These are phyloP conservation scores for Terebella lapidaria DNA, from an alignment of 2,888 invertebrate species.

Conservation along the genomic window DNA sequence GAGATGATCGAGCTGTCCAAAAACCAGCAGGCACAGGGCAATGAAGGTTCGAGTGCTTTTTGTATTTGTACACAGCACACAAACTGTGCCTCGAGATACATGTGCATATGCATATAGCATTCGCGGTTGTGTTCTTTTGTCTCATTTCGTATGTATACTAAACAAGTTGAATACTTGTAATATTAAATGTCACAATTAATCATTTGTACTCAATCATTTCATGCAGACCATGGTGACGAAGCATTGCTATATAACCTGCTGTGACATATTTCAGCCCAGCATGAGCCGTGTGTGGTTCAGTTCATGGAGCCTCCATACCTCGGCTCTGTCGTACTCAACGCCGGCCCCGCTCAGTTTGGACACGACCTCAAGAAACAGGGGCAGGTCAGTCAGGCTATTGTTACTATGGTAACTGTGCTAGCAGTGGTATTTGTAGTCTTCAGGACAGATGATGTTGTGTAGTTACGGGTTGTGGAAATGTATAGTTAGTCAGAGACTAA, in stretches of 20 bases:
- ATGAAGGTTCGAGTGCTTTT: slow-evolving; percentile 9
- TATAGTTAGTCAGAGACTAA: too few species aligned
- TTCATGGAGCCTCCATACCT: slow-evolving; percentile 56
- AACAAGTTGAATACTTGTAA: not conserved
- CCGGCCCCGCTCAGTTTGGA: slow-evolving; percentile 90
- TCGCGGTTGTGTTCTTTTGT: too few species aligned
- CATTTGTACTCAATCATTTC: too few species aligned
- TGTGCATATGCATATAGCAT: too few species aligned
- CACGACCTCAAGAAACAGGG: slow-evolving; percentile 62
- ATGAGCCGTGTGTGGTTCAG: slow-evolving; percentile 55
- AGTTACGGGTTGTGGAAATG: too few species aligned
- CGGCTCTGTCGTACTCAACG: slow-evolving; percentile 61
- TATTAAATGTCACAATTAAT: not conserved
- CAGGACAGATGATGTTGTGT: too few species aligned
- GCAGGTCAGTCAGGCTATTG: slow-evolving; percentile 19
- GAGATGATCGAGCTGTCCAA: slow-evolving; percentile 91
- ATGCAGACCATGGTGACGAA: too few species aligned
- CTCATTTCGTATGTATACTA: too few species aligned
- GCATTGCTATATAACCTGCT: too few species aligned
- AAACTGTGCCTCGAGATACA: not conserved
- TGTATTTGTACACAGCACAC: not conserved
- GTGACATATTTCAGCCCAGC: too few species aligned
- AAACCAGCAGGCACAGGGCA: slow-evolving; percentile 52
- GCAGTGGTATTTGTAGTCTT: too few species aligned
- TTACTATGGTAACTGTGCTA: too few species aligned